Conservation (phyloP, 1,140 invertebrate species). For the Hycleus phaleratus region DNA sequence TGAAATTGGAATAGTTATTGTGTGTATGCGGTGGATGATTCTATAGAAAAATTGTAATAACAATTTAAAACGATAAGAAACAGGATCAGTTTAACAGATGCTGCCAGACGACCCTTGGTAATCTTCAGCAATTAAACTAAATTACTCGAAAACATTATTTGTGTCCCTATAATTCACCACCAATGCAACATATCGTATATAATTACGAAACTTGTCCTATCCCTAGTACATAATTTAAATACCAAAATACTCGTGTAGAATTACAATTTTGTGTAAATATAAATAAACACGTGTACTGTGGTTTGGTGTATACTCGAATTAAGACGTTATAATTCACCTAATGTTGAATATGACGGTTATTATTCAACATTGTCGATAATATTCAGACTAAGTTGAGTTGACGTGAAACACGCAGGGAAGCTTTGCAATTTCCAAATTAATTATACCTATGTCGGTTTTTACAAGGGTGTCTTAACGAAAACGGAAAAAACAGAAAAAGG, state of each 20-base stretch:
- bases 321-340: background rate
- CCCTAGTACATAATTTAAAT: constrained; percentile 8
- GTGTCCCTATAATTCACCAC: constrained; percentile 10
- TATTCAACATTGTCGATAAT: constrained; percentile 15
- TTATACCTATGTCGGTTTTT: no score
- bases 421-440: no score
- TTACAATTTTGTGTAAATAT: background rate
- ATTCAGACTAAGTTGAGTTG: constrained; percentile 15
- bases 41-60: no score
- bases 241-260: constrained; percentile 6
- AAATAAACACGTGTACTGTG: background rate
- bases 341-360: background rate
- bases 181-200: constrained; percentile 10
- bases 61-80: no score
- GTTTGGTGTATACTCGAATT: no score
- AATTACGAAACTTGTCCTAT: constrained; percentile 5
- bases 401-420: background rate
- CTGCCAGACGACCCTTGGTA: constrained; percentile 3
- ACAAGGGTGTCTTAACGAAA: no score
- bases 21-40: no score
- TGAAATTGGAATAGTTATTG: no score
- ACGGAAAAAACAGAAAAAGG: no score
- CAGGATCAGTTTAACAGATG: background rate
- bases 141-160: constrained; percentile 13
- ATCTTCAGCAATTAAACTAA: constrained; percentile 19